phyloP scores from a whole-genome alignment of 2,797 vertebrate species.

The Scyliorhinus canicula region DNA sequence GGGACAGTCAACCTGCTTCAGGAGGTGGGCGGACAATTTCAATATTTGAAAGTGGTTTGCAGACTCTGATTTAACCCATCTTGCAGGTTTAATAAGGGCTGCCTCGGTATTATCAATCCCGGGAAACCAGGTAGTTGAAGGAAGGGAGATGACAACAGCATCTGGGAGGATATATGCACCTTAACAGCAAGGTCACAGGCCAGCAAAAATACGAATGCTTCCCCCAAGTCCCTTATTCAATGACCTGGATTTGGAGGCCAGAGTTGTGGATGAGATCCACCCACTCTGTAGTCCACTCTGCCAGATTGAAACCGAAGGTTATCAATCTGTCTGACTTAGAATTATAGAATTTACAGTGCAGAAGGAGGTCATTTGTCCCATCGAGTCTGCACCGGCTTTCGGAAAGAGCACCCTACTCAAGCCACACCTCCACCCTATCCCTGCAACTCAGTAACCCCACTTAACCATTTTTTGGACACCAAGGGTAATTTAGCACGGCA shows the following conservation, averaged over 20 bases:
- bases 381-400: no score
- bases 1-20: not conserved
- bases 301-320: not conserved
- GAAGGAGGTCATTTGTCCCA: no score
- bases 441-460: no score
- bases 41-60: not conserved
- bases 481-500: no score
- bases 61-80: not conserved
- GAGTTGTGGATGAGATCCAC: not conserved
- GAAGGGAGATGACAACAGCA: not conserved
- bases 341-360: no score
- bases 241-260: not conserved
- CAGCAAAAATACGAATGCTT: not conserved
- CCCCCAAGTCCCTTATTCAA: not conserved
- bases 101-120: not conserved
- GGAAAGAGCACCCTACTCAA: no score
- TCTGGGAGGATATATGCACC: not conserved
- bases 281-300: not conserved
- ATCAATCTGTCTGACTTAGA: not conserved
- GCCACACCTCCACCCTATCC: no score
- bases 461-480: no score
- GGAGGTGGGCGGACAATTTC: not conserved
- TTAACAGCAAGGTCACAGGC: not conserved
- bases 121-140: not conserved
- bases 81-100: not conserved